Conservation (phyloP, 2,888 invertebrate genomes). For the Tipula vernalis region DNA sequence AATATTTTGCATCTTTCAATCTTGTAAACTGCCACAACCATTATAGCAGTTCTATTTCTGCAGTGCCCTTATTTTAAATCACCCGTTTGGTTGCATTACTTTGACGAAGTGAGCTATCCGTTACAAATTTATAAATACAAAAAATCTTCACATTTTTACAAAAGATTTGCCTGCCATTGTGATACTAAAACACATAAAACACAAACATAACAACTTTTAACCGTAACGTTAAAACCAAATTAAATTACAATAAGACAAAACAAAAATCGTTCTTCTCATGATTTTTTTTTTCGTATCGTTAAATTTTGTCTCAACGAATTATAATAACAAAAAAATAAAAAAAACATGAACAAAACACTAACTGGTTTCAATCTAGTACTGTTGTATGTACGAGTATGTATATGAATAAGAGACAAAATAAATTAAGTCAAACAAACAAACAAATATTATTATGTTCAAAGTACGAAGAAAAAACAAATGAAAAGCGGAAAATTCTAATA, state of each 20-base stretch:
- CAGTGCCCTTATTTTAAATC: too few relatives aligned
- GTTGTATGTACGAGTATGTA: not conserved
- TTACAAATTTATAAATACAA: too few relatives aligned
- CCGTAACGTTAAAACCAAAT: not conserved
- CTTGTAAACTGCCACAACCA: too few relatives aligned
- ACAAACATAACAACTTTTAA: not conserved
- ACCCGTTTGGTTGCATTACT: too few relatives aligned
- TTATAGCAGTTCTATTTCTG: too few relatives aligned
- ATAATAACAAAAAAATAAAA: not conserved
- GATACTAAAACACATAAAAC: not conserved
- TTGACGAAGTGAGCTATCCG: too few relatives aligned
- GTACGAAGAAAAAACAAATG: not conserved
- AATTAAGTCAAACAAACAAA: not conserved
- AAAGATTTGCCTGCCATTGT: too few relatives aligned
- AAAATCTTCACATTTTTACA: too few relatives aligned
- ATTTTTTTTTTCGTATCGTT: not conserved
- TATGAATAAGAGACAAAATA: not conserved
- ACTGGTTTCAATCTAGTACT: not conserved
- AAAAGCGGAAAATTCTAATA: not conserved
- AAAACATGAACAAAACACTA: not conserved
- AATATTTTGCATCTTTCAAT: too few relatives aligned
- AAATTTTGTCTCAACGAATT: not conserved
- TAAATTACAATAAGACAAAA: not conserved
- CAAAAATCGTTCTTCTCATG: not conserved
- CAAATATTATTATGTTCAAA: not conserved